Evolutionary conservation across 2,888 invertebrate genomes (phyloP).

Genomic region (Orthosia cruda): DNA sequence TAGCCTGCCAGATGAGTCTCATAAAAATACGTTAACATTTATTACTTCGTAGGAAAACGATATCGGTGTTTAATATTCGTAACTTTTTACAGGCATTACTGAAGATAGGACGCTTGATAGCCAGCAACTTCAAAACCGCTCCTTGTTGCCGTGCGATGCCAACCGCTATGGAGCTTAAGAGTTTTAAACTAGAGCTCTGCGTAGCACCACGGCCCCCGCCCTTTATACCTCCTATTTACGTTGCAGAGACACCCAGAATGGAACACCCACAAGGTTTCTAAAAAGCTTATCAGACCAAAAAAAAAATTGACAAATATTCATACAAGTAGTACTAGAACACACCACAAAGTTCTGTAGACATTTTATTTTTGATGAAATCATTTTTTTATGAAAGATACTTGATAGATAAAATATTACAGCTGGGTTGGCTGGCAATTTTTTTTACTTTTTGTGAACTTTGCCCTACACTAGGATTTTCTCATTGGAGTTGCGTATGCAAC

Average conservation of each 20-base stretch:
- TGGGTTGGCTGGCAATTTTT: no score
- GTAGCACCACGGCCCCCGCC: conserved; percentile 74
- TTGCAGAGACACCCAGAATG: conserved; percentile 9
- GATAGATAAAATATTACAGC: no score
- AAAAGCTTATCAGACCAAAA: not conserved
- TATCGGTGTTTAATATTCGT: not conserved
- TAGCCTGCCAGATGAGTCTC: not conserved
- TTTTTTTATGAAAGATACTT: no score
- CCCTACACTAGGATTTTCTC: no score
- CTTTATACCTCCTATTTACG: conserved; percentile 7
- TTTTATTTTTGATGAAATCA: no score
- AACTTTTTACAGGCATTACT: conserved; percentile 76
- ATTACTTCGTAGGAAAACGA: not conserved
- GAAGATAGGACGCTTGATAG: conserved; percentile 81
- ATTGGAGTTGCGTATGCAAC: no score
- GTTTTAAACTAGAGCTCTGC: conserved; percentile 83
- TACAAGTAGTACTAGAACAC: no score
- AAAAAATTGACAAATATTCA: not conserved
- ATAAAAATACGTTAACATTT: not conserved
- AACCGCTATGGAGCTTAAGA: conserved; percentile 78
- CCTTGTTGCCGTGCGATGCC: conserved; percentile 79
- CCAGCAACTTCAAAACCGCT: conserved; percentile 65
- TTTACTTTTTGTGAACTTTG: no score
- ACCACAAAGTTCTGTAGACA: no score
- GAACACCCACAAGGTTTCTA: conserved; percentile 26